phyloP scores from a whole-genome alignment of 1,140 invertebrate genomes.

The Protaetia brevitarsis region DNA sequence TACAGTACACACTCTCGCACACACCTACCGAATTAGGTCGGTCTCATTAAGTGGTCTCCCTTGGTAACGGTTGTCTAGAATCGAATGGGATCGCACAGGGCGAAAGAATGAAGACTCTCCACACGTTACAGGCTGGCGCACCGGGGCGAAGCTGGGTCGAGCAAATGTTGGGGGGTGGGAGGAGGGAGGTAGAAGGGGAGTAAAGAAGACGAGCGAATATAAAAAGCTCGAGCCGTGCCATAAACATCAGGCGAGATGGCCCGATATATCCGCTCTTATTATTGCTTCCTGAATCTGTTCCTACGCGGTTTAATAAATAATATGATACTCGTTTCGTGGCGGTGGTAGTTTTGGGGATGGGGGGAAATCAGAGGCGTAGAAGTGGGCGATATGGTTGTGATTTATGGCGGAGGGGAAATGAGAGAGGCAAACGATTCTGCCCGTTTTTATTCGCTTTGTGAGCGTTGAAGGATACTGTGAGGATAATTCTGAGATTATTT shows the following conservation, averaged over 20 bases:
- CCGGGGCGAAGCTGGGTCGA: no score
- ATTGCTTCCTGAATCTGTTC: conserved; percentile 8
- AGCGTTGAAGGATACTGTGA: no score
- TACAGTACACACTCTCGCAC: no score
- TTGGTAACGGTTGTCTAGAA: conserved; percentile 42
- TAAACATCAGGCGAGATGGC: conserved; percentile 15
- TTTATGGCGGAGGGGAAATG: no score
- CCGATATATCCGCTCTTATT: background rate
- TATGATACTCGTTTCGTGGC: background rate
- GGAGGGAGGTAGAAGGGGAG: background rate
- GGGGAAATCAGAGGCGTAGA: no score
- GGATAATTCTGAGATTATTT: no score
- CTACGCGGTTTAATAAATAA: background rate
- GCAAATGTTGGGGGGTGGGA: background rate
- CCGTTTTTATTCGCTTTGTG: no score
- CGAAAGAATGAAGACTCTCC: conserved; percentile 9
- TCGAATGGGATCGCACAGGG: no score
- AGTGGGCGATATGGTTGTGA: no score
- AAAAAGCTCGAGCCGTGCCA: background rate
- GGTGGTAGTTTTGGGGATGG: no score
- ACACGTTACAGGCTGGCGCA: no score
- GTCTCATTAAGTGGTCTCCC: conserved; percentile 46
- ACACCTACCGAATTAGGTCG: conserved; percentile 28
- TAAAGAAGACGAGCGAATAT: background rate
- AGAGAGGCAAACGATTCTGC: no score